A percentile compares a stretch with the other conserved stretches of the same genome.
phyloP scores from a whole-genome alignment of 2,888 invertebrate genomes.

The Tinea trinotella region DNA sequence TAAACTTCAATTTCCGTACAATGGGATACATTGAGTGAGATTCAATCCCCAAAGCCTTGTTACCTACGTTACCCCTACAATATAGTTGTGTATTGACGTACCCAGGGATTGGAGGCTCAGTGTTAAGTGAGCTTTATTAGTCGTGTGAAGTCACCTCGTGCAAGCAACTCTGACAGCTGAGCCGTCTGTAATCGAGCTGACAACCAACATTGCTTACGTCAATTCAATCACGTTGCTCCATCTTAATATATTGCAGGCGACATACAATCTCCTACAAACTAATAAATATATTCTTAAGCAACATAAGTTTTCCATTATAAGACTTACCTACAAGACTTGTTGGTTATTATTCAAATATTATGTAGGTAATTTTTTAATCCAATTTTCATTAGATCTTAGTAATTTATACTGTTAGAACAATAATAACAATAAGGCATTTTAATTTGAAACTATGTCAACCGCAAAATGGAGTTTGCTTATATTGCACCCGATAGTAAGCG shows the following conservation, averaged over 20 bases:
- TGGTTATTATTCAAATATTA: too few relatives aligned
- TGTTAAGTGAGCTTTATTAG: slow-evolving; percentile 56
- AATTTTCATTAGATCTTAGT: too few relatives aligned
- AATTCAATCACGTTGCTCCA: not conserved
- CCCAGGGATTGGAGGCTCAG: slow-evolving; percentile 27
- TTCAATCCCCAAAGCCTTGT: not conserved
- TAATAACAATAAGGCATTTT: too few relatives aligned
- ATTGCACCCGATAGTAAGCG: too few relatives aligned
- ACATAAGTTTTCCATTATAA: not conserved
- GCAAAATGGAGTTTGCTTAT: too few relatives aligned
- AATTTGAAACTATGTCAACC: too few relatives aligned
- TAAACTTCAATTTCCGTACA: not conserved
- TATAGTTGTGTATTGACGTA: slow-evolving; percentile 34
- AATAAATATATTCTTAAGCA: not conserved
- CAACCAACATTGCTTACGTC: slow-evolving; percentile 25
- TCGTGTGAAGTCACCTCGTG: slow-evolving; percentile 42
- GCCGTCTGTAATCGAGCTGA: slow-evolving; percentile 52
- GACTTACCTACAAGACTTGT: too few relatives aligned
- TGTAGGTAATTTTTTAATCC: too few relatives aligned
- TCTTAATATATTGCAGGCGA: not conserved
- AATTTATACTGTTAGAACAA: too few relatives aligned
- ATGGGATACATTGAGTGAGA: not conserved
- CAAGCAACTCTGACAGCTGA: slow-evolving; percentile 32
- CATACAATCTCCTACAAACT: not conserved
- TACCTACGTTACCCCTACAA: not conserved